A percentile compares a stretch with the other conserved stretches of the same genome.
These are phyloP conservation scores for Kobus ellipsiprymnus DNA, from an alignment of 2,113 vertebrate species.

Conservation along the genomic window DNA sequence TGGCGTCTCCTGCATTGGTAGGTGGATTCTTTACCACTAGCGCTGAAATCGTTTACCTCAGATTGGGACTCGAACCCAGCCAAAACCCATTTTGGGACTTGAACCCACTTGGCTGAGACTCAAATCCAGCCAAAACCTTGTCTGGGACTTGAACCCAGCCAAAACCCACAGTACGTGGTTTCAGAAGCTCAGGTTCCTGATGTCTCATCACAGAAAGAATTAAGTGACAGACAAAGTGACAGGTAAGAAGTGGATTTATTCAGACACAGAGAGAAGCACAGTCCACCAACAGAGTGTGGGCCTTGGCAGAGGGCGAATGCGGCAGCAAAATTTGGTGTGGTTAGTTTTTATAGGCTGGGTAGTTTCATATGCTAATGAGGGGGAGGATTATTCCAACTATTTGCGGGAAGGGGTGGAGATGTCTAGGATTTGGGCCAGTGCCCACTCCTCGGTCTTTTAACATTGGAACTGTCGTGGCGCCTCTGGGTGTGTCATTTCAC, in stretches of 20 bases:
- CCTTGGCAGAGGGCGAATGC: accelerated
- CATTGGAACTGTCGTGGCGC: background rate
- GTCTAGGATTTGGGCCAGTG: background rate
- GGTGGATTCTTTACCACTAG: background rate
- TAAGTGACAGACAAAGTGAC: background rate
- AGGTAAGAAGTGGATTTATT: background rate
- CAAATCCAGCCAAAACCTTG: background rate
- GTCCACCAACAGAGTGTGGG: background rate
- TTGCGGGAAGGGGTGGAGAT: background rate
- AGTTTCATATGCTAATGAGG: background rate
- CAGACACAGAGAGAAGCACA: background rate
- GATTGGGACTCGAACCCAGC: background rate
- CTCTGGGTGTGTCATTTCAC: background rate
- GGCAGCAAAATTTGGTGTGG: background rate
- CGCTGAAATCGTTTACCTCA: accelerated
- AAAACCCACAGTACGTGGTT: background rate
- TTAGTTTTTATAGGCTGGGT: background rate
- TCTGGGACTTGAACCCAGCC: background rate
- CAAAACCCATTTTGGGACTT: too few species aligned
- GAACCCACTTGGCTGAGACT: background rate
- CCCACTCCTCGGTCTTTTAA: background rate
- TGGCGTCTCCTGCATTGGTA: background rate
- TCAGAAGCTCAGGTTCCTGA: background rate
- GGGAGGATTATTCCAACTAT: background rate
- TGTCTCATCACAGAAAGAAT: background rate